phyloP scores from a whole-genome alignment of 2,797 vertebrate species.

The Chaetophractus vellerosus region DNA sequence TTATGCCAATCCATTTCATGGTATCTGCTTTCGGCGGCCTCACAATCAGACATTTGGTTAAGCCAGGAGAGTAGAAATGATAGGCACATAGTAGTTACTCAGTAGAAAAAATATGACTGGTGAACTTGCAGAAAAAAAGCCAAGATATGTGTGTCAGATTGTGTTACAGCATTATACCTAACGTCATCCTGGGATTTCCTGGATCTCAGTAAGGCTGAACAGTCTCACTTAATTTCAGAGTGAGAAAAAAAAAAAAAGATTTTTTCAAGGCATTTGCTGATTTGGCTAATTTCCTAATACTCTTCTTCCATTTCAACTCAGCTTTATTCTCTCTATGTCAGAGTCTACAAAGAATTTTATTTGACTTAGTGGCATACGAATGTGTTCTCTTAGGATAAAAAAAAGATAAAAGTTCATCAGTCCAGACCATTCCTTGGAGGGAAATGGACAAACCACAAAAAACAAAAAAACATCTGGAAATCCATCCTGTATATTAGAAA shows the following conservation, averaged over 20 bases:
- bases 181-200: not conserved
- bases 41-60: not conserved
- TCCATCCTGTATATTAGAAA: slow-evolving; percentile 37
- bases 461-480: slow-evolving; percentile 50
- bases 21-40: too few relatives aligned
- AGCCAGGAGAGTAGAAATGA: not conserved
- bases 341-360: not conserved
- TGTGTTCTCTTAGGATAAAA: not conserved
- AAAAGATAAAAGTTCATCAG: slow-evolving; percentile 21
- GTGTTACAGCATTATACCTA: not conserved
- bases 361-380: slow-evolving; percentile 41
- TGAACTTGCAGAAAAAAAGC: not conserved
- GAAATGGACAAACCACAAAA: slow-evolving; percentile 57
- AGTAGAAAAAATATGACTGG: not conserved
- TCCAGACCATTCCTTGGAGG: slow-evolving; percentile 33
- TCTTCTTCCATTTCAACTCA: slow-evolving; percentile 27
- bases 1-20: too few relatives aligned
- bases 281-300: slow-evolving; percentile 18
- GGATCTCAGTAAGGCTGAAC: not conserved
- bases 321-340: slow-evolving; percentile 3
- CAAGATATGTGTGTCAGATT: not conserved
- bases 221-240: not conserved
- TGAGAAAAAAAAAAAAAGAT: not conserved
- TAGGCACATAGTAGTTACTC: not conserved
- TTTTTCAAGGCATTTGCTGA: not conserved